A percentile compares a stretch with the other conserved stretches of the same genome.
phyloP scores from a whole-genome alignment of 2,888 invertebrate species.

The Actias luna region DNA sequence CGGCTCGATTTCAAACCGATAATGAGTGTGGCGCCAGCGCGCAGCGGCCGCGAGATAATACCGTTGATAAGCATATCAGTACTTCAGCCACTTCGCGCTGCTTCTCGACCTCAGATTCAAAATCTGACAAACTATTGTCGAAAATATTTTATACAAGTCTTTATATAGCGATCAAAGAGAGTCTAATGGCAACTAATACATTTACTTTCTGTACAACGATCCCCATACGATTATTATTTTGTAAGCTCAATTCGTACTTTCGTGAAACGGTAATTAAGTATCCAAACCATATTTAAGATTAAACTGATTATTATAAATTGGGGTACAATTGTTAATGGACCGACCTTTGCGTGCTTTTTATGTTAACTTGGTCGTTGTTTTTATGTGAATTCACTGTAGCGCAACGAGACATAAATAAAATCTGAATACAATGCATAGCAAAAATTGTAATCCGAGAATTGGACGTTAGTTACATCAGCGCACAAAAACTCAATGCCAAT shows the following conservation, averaged over 20 bases:
- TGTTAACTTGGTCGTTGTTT: constrained; percentile 42
- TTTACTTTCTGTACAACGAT: no score
- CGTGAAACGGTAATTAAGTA: not conserved
- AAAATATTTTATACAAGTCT: constrained; percentile 7
- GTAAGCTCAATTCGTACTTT: no score
- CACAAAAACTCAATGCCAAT: constrained; percentile 67
- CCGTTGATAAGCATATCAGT: constrained; percentile 51
- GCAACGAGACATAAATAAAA: constrained; percentile 59
- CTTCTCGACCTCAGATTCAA: constrained; percentile 16
- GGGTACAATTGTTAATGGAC: constrained; percentile 7
- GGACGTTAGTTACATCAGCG: constrained; percentile 64
- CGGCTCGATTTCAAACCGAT: constrained; percentile 53
- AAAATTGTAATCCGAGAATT: constrained; percentile 49
- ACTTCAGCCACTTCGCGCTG: constrained; percentile 28
- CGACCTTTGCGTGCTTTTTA: constrained; percentile 49
- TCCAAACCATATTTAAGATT: not conserved
- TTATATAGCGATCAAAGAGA: not conserved
- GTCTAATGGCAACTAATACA: not conserved
- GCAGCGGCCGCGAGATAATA: constrained; percentile 42
- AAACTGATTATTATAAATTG: not conserved
- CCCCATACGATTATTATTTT: no score
- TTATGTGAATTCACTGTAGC: constrained; percentile 55
- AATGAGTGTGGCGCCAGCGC: constrained; percentile 51
- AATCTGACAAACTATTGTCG: constrained; percentile 23
- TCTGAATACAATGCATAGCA: constrained; percentile 60